A percentile compares a stretch with the other conserved stretches of the same genome.
Evolutionary conservation across 1,140 invertebrate species (phyloP).

Genomic region (Brachionus koreanus): DNA sequence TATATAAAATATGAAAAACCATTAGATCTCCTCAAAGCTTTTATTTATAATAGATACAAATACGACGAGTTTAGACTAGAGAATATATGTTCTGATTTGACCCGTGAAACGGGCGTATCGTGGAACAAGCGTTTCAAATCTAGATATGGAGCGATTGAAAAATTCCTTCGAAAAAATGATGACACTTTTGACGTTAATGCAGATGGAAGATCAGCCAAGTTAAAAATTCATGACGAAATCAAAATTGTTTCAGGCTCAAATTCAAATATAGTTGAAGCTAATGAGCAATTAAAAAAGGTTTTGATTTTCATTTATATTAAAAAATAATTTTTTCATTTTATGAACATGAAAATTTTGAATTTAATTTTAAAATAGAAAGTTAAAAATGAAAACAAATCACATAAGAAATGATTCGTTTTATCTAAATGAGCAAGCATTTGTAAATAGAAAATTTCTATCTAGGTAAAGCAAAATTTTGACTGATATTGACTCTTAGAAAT

Average conservation of each 20-base stretch:
- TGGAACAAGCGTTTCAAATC: constrained; percentile 57
- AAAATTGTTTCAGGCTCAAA: neutral
- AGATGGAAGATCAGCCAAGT: constrained; percentile 30
- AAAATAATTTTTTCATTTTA: neutral
- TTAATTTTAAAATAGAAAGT: no score
- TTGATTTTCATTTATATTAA: neutral
- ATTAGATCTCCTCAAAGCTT: constrained; percentile 50
- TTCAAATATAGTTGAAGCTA: neutral
- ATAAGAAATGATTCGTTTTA: no score
- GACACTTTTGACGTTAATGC: constrained; percentile 39
- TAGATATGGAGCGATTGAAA: constrained; percentile 52
- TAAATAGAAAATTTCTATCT: no score
- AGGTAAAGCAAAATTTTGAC: no score
- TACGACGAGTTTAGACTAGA: constrained; percentile 48
- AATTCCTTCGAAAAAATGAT: constrained; percentile 47
- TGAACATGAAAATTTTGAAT: neutral
- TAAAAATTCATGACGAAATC: constrained; percentile 22
- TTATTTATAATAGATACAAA: constrained; percentile 47
- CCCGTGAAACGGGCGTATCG: constrained; percentile 53
- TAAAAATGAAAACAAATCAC: no score
- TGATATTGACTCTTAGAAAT: no score
- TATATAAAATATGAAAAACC: constrained; percentile 52
- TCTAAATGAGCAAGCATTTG: no score
- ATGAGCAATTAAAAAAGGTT: neutral
- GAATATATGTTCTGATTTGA: constrained; percentile 52